These are phyloP conservation scores for Cremastinae sp. DNA, from an alignment of 2,888 invertebrate species.

Conservation along the genomic window DNA sequence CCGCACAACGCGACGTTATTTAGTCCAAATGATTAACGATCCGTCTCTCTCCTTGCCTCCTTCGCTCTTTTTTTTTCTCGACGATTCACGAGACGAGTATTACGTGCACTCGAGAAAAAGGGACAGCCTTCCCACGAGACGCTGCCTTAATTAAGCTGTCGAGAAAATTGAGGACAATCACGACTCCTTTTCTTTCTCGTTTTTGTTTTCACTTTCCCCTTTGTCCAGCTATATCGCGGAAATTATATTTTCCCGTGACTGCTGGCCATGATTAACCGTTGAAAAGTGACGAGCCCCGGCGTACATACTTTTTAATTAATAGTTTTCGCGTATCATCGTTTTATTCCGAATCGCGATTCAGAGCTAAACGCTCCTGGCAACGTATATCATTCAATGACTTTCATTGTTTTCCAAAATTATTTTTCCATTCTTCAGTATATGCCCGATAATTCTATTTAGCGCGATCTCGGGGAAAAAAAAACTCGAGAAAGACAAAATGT, in stretches of 20 bases:
- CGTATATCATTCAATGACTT: too few relatives aligned
- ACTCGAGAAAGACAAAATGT: not conserved
- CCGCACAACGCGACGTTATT: slow-evolving; percentile 36
- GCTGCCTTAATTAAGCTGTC: slow-evolving; percentile 47
- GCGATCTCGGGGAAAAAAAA: not conserved
- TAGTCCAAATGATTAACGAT: slow-evolving; percentile 53
- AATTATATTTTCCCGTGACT: slow-evolving; percentile 31
- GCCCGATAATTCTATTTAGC: not conserved
- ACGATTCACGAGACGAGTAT: slow-evolving; percentile 20
- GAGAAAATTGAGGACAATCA: slow-evolving; percentile 44
- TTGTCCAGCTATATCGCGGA: slow-evolving; percentile 12
- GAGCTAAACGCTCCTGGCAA: too few relatives aligned
- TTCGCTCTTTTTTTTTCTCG: not conserved
- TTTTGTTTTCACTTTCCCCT: slow-evolving; percentile 12
- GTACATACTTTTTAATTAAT: too few relatives aligned
- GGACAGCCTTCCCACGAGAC: slow-evolving; percentile 19
- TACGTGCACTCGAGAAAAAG: slow-evolving; percentile 22
- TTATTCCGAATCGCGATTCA: too few relatives aligned
- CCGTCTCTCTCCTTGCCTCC: slow-evolving; percentile 9
- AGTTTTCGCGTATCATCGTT: too few relatives aligned
- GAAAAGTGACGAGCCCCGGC: not conserved
- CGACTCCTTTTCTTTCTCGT: slow-evolving; percentile 17
- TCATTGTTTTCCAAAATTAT: not conserved
- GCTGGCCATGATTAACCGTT: slow-evolving; percentile 9
- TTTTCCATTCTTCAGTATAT: not conserved